These are phyloP conservation scores for Hemaris fuciformis DNA, from an alignment of 2,888 invertebrate species.

Conservation along the genomic window DNA sequence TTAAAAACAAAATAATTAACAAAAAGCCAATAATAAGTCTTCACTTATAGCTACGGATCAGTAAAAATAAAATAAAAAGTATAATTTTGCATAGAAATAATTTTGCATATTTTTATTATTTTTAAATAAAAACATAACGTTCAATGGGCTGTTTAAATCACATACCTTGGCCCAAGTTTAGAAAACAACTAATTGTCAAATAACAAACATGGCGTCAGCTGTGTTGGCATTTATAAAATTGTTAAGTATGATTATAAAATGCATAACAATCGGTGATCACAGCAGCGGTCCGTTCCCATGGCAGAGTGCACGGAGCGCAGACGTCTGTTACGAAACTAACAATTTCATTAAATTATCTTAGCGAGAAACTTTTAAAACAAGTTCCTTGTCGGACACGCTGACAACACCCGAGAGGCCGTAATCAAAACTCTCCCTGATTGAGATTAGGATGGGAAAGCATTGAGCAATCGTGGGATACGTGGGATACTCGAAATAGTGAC, in stretches of 20 bases:
- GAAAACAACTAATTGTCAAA: background rate
- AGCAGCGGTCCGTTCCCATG: slow-evolving; percentile 25
- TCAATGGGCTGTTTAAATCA: background rate
- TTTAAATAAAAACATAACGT: too few relatives aligned
- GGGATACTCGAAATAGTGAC: background rate
- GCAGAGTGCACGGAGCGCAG: background rate
- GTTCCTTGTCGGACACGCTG: slow-evolving; percentile 36
- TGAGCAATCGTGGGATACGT: background rate
- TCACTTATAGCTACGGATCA: too few relatives aligned
- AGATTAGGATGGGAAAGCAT: background rate
- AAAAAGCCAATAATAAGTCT: too few relatives aligned
- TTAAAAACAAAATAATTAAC: too few relatives aligned
- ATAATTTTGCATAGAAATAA: too few relatives aligned
- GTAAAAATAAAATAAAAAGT: too few relatives aligned
- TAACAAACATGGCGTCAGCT: background rate
- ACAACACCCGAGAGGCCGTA: slow-evolving; percentile 39
- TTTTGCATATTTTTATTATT: too few relatives aligned
- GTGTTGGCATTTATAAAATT: background rate
- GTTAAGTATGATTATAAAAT: background rate
- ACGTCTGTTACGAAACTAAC: slow-evolving; percentile 46
- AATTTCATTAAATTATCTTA: slow-evolving; percentile 53
- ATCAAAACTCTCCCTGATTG: slow-evolving; percentile 30
- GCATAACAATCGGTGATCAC: background rate
- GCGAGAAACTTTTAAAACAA: slow-evolving; percentile 37
- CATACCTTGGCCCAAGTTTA: background rate